Conservation (phyloP, 2,113 vertebrate genomes). For the Tonatia bakeri region DNA sequence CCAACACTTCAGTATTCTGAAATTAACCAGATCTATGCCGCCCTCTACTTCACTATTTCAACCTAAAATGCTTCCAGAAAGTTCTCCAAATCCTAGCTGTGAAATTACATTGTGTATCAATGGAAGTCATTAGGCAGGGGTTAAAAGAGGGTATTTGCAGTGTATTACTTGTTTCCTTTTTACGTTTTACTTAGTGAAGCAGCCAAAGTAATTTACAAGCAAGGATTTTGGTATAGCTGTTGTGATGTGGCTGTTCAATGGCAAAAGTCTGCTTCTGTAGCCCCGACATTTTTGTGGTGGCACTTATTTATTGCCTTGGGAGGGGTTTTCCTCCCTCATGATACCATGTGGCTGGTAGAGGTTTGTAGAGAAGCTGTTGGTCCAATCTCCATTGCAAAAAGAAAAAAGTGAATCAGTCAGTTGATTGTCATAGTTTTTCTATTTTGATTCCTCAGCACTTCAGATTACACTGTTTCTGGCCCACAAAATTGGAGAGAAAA, state of each 20-base stretch:
- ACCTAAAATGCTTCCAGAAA: constrained; percentile 68
- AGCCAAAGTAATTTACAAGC: constrained; percentile 29
- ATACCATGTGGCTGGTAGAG: constrained; percentile 60
- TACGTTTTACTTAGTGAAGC: constrained; percentile 28
- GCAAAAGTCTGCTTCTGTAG: not conserved
- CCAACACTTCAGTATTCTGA: constrained; percentile 79
- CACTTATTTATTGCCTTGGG: constrained; percentile 43
- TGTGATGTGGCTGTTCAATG: not conserved
- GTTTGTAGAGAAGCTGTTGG: constrained; percentile 41
- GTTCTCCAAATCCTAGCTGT: constrained; percentile 60
- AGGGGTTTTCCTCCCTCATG: constrained; percentile 50
- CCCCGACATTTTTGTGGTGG: not conserved
- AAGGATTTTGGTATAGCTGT: not conserved
- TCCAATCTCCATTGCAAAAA: constrained; percentile 34
- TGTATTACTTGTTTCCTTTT: constrained; percentile 67
- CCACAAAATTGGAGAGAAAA: constrained; percentile 23
- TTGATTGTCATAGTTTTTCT: constrained; percentile 55
- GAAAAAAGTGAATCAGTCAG: constrained; percentile 38
- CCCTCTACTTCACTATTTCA: constrained; percentile 65
- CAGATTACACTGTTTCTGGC: constrained; percentile 21
- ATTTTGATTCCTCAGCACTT: constrained; percentile 61
- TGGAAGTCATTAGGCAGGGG: constrained; percentile 39
- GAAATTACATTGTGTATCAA: constrained; percentile 49
- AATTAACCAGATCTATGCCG: constrained; percentile 80
- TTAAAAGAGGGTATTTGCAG: constrained; percentile 55